A percentile compares a stretch with the other conserved stretches of the same genome.
Conservation (phyloP, 2,888 invertebrate species). For the Clepsis dumicolana region DNA sequence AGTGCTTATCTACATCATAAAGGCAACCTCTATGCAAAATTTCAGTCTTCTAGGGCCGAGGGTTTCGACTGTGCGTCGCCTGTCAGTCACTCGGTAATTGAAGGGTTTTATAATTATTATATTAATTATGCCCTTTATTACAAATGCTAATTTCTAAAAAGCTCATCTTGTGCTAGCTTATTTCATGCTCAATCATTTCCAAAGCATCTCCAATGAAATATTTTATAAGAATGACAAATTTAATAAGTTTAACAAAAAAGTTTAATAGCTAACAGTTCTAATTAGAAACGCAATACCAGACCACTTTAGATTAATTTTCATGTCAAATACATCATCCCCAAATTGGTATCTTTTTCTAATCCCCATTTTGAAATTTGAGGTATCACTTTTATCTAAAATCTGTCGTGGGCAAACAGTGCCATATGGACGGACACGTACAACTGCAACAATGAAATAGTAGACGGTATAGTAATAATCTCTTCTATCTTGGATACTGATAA, state of each 20-base stretch:
- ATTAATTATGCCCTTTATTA: no score
- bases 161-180: no score
- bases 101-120: no score
- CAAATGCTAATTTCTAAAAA: no score
- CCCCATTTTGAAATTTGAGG: conserved; percentile 64
- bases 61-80: no score
- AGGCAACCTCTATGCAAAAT: no score
- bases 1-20: no score
- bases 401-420: conserved; percentile 64
- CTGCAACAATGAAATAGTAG: conserved; percentile 42
- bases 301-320: conserved; percentile 50
- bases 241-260: neutral
- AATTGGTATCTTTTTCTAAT: conserved; percentile 69
- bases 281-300: conserved; percentile 56
- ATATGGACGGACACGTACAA: conserved; percentile 58
- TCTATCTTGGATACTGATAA: neutral
- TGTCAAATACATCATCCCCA: conserved; percentile 57
- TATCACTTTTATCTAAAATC: conserved; percentile 68
- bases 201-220: no score
- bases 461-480: conserved; percentile 5
- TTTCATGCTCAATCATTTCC: no score
- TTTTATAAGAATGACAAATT: no score
- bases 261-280: conserved; percentile 41
- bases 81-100: no score
- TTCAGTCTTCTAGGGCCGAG: no score